Base-by-base conservation (phyloP, 2,888 invertebrate genomes). In the Hesperia comma region DNA sequence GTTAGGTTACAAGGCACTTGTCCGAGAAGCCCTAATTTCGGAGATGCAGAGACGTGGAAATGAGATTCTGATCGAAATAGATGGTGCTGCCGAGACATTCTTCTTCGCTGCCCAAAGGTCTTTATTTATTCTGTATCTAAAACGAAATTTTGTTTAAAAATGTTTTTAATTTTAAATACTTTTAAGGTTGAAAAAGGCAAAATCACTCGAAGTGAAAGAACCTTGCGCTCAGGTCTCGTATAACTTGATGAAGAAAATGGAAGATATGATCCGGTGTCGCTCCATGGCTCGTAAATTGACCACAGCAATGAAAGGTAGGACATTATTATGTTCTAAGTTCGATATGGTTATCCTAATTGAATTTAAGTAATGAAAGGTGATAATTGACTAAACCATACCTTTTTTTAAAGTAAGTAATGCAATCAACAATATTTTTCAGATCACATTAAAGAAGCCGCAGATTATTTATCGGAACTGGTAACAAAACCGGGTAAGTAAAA, bases 91-190 rank as follows among this genome's bases (percentile, higher is more conserved):
- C 3, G 92, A 92, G 75, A 84, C 86, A 1, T 80, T 70, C 72
- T 90, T 90, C 77, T 89, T 85, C 74, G 83, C 89, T n/a, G 90
- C 91, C 37, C 91, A 92, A 75, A 87, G 91, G 91, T 87, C 7
- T 2, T 2, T 60, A 15, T 12, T 15, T n/a, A n/a, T 33, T 21
- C 37, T 15, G 17, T 17, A 19, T 5, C 19, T 41, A 21, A 26
- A 26, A 26, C 5, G 26, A 4, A 26, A 26, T 26, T 2, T 26
- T 26, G 26, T 26, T 26, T 26, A 26, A 26, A 26, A 26, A 26
- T 2, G 26, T 5, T 26, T 26, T 8, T 33, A 33, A 6, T 8
- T 32, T 60, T 19, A 14, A 14, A 19, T 32, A 43, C 15, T 4
- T 58, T 64, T 64, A 49, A 80, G 90, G 68, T 74, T 90, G 46